Base-by-base conservation (phyloP, 2,797 vertebrate genomes). In the Molossus alvarezi region DNA sequence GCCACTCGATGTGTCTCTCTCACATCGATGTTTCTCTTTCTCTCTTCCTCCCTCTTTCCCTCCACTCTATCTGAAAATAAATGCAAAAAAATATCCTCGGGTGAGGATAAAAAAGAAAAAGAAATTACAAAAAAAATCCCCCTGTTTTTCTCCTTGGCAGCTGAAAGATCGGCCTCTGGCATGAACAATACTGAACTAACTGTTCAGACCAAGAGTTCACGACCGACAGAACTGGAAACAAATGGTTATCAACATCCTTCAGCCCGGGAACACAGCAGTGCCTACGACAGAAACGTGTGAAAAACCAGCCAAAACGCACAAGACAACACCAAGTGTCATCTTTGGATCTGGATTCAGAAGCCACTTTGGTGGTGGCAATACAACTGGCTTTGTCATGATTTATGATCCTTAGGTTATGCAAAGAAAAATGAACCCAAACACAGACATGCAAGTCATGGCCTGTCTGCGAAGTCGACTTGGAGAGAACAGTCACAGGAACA, bases 271-370 rank as follows among this genome's bases (percentile, higher is more conserved):
- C 96, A 99, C 99, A 97, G 99, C 99, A 95, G 99, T 99, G 94
- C 99, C 99, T 91, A 99, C 99, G 98, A 99, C 99, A 64, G 99
- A 99, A 98, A 99, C 99, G 98, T 99, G 99, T 98, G 23, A 14
- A 99, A 99, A 99, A 90, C 98, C 99, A 94, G 99, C 99, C 67
- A 99, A 99, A 98, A 99, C 99, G 99, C 99, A 99, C 98, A 99
- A 99, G 98, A 99, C 99, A 45, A 99, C 99, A n/a, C 99, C 99
- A 84, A 99, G 99, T 89, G 99, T 99, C 0, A 99, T 99, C 95
- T 99, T 99, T 77, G 99, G 99, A 77, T 99, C 99, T 72, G 99
- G 99, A 98, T 99, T 99, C 98, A 99, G 99, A 98, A 99, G 99
- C 96, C 99, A 99, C 97, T 99, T 99, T 15, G 99, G 99, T 96